Evolutionary conservation across 2,888 invertebrate genomes (phyloP).

Genomic region (Hipparchia semele): DNA sequence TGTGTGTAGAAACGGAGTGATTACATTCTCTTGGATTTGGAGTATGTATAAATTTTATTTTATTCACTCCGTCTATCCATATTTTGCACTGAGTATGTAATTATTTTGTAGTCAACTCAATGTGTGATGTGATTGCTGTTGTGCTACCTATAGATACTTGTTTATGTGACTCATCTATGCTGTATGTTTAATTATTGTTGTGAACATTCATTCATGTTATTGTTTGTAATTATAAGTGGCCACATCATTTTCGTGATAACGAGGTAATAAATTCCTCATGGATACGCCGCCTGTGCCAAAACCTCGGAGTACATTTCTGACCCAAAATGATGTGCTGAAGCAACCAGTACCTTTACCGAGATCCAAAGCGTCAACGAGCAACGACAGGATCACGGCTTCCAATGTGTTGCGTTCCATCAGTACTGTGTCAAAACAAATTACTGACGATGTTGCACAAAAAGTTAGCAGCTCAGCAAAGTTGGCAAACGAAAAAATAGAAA

Average conservation of each 20-base stretch:
- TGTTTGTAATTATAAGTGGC: conserved; percentile 27
- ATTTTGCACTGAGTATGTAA: no score
- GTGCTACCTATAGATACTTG: neutral
- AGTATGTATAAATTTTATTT: no score
- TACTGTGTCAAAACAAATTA: conserved; percentile 81
- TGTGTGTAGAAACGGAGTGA: no score
- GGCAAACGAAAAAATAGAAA: conserved; percentile 70
- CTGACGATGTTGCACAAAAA: conserved; percentile 81
- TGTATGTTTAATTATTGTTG: conserved; percentile 18
- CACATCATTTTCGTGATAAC: conserved; percentile 19
- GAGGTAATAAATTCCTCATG: conserved; percentile 49
- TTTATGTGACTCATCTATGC: conserved; percentile 44
- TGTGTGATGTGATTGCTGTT: neutral
- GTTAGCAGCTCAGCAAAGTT: conserved; percentile 70
- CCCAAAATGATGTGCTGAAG: conserved; percentile 58
- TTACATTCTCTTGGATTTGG: no score
- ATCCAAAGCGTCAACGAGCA: conserved; percentile 57
- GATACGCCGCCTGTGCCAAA: conserved; percentile 75
- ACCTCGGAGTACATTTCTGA: conserved; percentile 59
- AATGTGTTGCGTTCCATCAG: conserved; percentile 78
- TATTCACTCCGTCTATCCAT: no score
- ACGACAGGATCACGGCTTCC: conserved; percentile 66
- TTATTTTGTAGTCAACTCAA: no score
- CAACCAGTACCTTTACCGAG: conserved; percentile 82
- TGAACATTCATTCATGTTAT: conserved; percentile 34